phyloP scores from a whole-genome alignment of 30 jellyfish, hydroid and myxozoan genomes.

The Mastigias papua region DNA sequence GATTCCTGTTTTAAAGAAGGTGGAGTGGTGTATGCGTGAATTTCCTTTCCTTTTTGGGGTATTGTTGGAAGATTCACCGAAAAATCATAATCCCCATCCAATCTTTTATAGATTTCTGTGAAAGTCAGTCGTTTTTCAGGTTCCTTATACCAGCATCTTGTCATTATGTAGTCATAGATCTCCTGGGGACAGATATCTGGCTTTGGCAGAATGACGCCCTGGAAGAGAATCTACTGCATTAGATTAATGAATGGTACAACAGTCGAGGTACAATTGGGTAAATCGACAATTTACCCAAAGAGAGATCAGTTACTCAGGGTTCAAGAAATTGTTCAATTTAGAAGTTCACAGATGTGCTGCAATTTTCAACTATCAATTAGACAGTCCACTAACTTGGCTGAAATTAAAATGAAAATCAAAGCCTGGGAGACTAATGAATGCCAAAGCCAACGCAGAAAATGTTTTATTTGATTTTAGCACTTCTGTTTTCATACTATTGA shows the following conservation, averaged over 20 bases:
- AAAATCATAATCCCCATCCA: conserved; percentile 63
- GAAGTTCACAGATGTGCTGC: too few species aligned
- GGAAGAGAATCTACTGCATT: background rate
- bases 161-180: conserved; percentile 83
- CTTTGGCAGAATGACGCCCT: conserved; percentile 97
- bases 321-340: too few species aligned
- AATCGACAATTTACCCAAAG: too few species aligned
- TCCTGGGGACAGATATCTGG: conserved; percentile 94
- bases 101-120: conserved; percentile 48
- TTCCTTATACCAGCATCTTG: conserved; percentile 85
- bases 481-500: too few species aligned
- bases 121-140: conserved; percentile 86
- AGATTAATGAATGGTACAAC: background rate
- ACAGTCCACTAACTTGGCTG: too few species aligned
- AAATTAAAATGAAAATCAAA: too few species aligned
- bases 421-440: too few species aligned
- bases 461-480: too few species aligned
- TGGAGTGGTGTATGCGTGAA: conserved; percentile 39
- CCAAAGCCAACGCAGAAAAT: too few species aligned
- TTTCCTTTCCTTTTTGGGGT: conserved; percentile 10
- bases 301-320: too few species aligned
- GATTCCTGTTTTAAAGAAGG: conserved; percentile 28
- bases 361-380: too few species aligned
- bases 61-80: conserved; percentile 27
- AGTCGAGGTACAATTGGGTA: too few species aligned